A percentile compares a stretch with the other conserved stretches of the same genome.
phyloP scores from a whole-genome alignment of 2,888 invertebrate species.

The Andrena bucephala region DNA sequence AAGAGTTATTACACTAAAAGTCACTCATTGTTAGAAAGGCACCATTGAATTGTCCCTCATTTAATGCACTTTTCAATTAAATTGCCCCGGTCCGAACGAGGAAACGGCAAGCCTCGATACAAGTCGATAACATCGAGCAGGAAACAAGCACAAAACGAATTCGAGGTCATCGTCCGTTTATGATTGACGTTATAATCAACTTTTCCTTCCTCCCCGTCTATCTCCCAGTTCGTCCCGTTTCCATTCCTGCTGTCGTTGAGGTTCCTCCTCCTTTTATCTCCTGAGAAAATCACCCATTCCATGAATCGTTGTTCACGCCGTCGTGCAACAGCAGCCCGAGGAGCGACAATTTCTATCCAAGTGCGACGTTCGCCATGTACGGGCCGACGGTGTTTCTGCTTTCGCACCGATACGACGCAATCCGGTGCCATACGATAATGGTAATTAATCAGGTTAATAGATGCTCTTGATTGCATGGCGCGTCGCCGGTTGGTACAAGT shows the following conservation, averaged over 20 bases:
- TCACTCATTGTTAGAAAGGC: neutral
- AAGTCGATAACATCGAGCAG: constrained; percentile 14
- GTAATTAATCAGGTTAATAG: constrained; percentile 80
- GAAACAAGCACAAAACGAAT: constrained; percentile 2
- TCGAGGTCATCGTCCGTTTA: constrained; percentile 16
- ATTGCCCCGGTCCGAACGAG: constrained; percentile 11
- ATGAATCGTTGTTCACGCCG: constrained; percentile 21
- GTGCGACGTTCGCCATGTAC: constrained; percentile 34
- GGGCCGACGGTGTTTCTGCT: constrained; percentile 47
- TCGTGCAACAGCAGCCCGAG: constrained; percentile 11
- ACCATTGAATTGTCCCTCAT: too few species aligned
- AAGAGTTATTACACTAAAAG: neutral
- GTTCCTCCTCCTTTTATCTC: constrained; percentile 22
- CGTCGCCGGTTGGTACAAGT: constrained; percentile 58
- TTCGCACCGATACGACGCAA: constrained; percentile 41
- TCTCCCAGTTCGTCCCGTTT: neutral
- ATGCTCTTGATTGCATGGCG: constrained; percentile 60
- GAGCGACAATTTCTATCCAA: constrained; percentile 36
- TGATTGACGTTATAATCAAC: constrained; percentile 46
- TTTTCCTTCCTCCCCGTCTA: neutral
- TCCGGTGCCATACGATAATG: constrained; percentile 72
- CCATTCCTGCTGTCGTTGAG: neutral
- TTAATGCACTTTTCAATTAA: constrained; percentile 20
- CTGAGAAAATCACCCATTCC: constrained; percentile 30
- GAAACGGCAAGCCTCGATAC: neutral